Evolutionary conservation across 2,113 vertebrate genomes (phyloP), one percentile per base, ranked within the genome.

Genomic region (Phrynosoma blainvillii): DNA sequence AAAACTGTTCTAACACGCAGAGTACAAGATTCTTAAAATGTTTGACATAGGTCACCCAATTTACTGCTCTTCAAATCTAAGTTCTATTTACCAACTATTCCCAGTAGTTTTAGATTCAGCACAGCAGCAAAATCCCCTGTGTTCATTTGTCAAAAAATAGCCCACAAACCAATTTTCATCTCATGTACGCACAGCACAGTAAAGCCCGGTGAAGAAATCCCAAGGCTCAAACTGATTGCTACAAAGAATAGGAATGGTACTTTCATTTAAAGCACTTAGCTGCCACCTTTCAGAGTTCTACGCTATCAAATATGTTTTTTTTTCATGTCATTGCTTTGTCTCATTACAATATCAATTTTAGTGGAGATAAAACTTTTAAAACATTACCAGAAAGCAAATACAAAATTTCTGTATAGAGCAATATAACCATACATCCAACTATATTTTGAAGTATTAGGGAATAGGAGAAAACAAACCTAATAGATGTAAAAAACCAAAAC

Each of bases 221-320:
- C 5, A 0, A 68, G 40, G 54, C 75, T 20, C 71, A 59, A 84
- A 47, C 91, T 66, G 20, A 10, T 82, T n/a, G 47, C 86, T 92
- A 86, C 78, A 85, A 42, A 80, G 84, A 85, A 81, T 30, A 93
- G 90, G 52, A 68, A 68, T 8, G 59, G 79, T 70, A 0, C 14
- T 85, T 73, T 42, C 83, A 25, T 4, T 0, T 1, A 20, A 70
- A 36, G 66, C 0, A 85, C 62, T 68, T 2, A 0, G n/a, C 3
- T 32, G 25, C 73, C 18, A 36, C 14, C 12, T 47, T 5, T 4
- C 2, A 42, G 56, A 27, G 32, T 59, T 75, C 12, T 84, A 21
- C 42, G 40, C 12, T 14, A 32, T 75, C 16, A 42, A 76, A 4
- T 27, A 40, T 25, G 6, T 40, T 1, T 27, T 59, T 56, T 12